Base-by-base conservation (phyloP, 2,888 invertebrate species). In the Hydrotaea diabolus region DNA sequence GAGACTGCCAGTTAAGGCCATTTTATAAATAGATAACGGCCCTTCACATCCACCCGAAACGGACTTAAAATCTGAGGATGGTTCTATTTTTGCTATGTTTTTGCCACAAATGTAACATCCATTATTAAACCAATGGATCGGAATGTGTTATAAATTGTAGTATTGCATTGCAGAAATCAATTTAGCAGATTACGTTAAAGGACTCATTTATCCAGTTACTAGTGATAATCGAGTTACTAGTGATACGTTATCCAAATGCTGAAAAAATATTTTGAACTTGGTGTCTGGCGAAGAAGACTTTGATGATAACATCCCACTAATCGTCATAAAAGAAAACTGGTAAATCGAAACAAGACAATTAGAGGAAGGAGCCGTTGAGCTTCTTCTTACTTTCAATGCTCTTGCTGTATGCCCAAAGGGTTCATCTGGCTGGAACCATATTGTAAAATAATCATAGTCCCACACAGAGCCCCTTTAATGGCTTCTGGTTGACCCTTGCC, bases 151-250 rank as follows among this genome's bases (percentile, higher is more conserved):
- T 62, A 64, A 46, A 75, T 49, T 62, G 53, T 26, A 36, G 66
- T 66, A 49, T 49, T 76, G 1, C 36, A 76, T 49, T 76, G 64
- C 23, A 76, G 53, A 53, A 69, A 55, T 66, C 74, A 11, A 69
- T 80, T 55, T 66, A 23, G 23, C 49, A 49, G 2, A 9, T 53
- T 53, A 74, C 79, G 26, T 64, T 74, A 13, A 80, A 69, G n/a
- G 21, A 80, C 26, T 75, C 75, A 55, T 36, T 80, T 39, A 69
- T 21, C 39, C 15, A 75, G 59, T 71, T 80, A 46, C 39, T 8
- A 19, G 55, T 75, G 71, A 31, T 69, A 36, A 59, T 49, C 23
- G 21, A 19, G 43, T 75, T 13, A 43, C 46, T 13, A 49, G 21
- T 46, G 36, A 53, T 43, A 69, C 59, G 13, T 43, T 71, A n/a